Evolutionary conservation across 2,113 vertebrate genomes (phyloP).

Genomic region (Haplochromis burtoni): DNA sequence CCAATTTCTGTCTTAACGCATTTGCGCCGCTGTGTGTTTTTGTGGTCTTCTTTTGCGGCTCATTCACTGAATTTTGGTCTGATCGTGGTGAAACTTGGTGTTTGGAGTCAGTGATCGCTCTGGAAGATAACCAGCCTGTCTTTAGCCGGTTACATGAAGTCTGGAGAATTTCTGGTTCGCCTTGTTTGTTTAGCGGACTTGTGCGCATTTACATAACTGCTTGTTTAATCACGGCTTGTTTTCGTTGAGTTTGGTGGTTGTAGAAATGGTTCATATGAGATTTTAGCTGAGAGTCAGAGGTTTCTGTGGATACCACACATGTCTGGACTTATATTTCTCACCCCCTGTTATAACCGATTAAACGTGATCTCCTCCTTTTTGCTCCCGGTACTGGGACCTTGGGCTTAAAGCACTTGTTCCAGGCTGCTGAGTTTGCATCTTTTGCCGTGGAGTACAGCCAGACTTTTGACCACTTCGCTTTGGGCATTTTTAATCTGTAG

Average conservation of each 20-base stretch:
- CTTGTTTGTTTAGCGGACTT: neutral
- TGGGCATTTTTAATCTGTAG: neutral
- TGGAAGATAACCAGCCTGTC: neutral
- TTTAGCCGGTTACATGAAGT: neutral
- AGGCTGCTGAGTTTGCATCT: neutral
- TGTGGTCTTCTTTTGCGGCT: rapidly evolving
- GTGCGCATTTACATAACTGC: rapidly evolving
- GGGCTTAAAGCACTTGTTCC: neutral
- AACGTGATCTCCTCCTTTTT: neutral
- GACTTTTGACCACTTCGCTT: rapidly evolving
- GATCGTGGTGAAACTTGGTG: rapidly evolving
- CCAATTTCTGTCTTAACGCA: no score
- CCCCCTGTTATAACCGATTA: neutral
- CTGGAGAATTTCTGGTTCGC: neutral
- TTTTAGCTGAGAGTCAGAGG: neutral
- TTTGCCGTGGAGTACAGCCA: neutral
- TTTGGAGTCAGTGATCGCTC: rapidly evolving
- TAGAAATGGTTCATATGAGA: neutral
- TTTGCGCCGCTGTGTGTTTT: neutral
- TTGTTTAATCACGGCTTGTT: neutral
- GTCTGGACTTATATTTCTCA: neutral
- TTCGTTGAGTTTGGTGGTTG: neutral
- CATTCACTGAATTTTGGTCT: rapidly evolving
- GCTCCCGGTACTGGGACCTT: rapidly evolving
- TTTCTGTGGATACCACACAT: neutral